These are phyloP conservation scores for Platerodrilus igneus DNA, from an alignment of 2,888 invertebrate genomes.

Conservation along the genomic window DNA sequence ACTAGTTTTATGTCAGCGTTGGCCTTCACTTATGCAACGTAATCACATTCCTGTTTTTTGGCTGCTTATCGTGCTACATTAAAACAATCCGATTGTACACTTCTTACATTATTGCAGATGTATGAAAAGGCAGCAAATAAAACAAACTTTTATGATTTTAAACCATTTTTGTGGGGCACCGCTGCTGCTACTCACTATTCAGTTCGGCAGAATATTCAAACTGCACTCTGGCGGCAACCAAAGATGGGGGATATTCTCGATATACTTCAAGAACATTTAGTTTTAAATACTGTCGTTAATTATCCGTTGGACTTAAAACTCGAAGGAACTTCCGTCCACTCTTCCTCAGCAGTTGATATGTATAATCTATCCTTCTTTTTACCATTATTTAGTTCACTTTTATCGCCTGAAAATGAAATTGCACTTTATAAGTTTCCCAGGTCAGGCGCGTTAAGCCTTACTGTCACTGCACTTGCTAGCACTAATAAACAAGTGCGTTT, in stretches of 20 bases:
- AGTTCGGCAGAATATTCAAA: constrained; percentile 55
- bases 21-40: constrained; percentile 60
- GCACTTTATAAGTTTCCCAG: constrained; percentile 66
- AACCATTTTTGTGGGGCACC: constrained; percentile 81
- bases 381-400: constrained; percentile 68
- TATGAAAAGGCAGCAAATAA: constrained; percentile 40
- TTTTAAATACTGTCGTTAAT: constrained; percentile 63
- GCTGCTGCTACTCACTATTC: constrained; percentile 75
- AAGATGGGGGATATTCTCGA: constrained; percentile 69
- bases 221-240: constrained; percentile 65
- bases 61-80: constrained; percentile 75
- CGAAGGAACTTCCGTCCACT: constrained; percentile 31
- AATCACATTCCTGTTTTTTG: constrained; percentile 70
- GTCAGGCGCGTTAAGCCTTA: constrained; percentile 65
- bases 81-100: constrained; percentile 63
- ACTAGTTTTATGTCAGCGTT: constrained; percentile 57
- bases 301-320: constrained; percentile 54
- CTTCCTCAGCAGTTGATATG: constrained; percentile 43
- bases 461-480: constrained; percentile 67
- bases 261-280: constrained; percentile 60
- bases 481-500: constrained; percentile 62
- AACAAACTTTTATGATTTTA: constrained; percentile 43
- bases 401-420: constrained; percentile 70
- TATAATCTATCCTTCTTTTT: constrained; percentile 83
- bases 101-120: constrained; percentile 65